Percentiles rank a stretch among this genome's conserved stretches.
Evolutionary conservation across 2,888 invertebrate genomes (phyloP).

Genomic region (Plebejus melissa): DNA sequence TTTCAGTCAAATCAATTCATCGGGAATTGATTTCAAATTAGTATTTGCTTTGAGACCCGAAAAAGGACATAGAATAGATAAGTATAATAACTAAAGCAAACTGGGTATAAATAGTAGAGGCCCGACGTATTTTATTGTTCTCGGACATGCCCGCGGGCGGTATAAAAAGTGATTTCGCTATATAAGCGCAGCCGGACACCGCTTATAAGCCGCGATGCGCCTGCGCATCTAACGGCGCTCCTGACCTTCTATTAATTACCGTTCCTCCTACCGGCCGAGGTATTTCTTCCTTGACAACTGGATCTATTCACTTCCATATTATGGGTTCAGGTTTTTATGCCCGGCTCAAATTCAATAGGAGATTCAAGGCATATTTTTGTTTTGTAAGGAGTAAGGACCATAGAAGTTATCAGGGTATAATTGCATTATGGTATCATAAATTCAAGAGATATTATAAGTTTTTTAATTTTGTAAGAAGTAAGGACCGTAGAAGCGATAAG

Average conservation of each 20-base stretch:
- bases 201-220: slow-evolving; percentile 64
- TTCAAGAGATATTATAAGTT: not conserved
- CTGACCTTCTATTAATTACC: slow-evolving; percentile 74
- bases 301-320: slow-evolving; percentile 32
- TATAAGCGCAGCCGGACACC: slow-evolving; percentile 54
- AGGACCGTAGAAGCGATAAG: too few species aligned
- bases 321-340: slow-evolving; percentile 24
- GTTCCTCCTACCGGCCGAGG: slow-evolving; percentile 57
- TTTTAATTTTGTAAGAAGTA: not conserved
- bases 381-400: not conserved
- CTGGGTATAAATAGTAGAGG: not conserved
- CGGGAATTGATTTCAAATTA: too few species aligned
- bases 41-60: too few species aligned
- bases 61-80: not conserved
- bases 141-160: slow-evolving; percentile 9
- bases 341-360: slow-evolving; percentile 17
- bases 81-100: not conserved
- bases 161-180: slow-evolving; percentile 37
- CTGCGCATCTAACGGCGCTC: slow-evolving; percentile 61
- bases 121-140: slow-evolving; percentile 28
- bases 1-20: too few species aligned
- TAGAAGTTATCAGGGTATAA: too few species aligned
- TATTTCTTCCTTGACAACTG: slow-evolving; percentile 42
- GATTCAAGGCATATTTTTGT: not conserved
- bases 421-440: too few species aligned